Percentiles rank a stretch among this genome's conserved stretches.
Conservation (phyloP, 1,140 invertebrate genomes). For the Lethrus apterus region DNA sequence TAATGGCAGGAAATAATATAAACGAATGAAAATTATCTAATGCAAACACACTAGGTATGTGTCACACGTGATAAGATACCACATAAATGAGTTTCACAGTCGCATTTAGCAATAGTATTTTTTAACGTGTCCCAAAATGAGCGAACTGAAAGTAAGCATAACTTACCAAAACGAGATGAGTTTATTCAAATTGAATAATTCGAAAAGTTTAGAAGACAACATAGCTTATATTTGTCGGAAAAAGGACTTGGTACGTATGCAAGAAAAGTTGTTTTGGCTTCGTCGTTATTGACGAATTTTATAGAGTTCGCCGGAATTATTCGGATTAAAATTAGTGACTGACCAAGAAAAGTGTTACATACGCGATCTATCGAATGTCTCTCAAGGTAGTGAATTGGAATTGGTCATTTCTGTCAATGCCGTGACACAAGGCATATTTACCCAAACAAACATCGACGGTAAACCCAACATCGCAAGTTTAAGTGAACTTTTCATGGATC, state of each 20-base stretch:
- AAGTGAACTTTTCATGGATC: too few species aligned
- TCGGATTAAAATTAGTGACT: neutral
- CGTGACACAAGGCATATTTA: too few species aligned
- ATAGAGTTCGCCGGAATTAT: neutral
- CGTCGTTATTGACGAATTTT: neutral
- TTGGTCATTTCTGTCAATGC: neutral
- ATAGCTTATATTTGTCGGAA: slow-evolving; percentile 22
- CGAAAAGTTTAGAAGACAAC: slow-evolving; percentile 23
- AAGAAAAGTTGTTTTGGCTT: neutral
- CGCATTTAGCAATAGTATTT: too few species aligned
- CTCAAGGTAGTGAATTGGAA: slow-evolving; percentile 2
- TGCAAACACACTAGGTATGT: too few species aligned
- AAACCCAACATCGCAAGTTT: too few species aligned
- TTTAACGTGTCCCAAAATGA: neutral
- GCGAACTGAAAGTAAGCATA: slow-evolving; percentile 10
- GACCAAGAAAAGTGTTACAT: slow-evolving; percentile 8
- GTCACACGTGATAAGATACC: too few species aligned
- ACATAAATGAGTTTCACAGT: too few species aligned
- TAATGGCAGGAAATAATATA: too few species aligned
- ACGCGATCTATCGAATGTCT: neutral
- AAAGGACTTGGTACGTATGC: slow-evolving; percentile 21
- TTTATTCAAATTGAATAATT: slow-evolving; percentile 30
- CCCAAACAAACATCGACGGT: too few species aligned
- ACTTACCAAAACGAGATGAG: slow-evolving; percentile 19
- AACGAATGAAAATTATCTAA: too few species aligned